A percentile compares a stretch with the other conserved stretches of the same genome.
phyloP scores from a whole-genome alignment of 1,140 invertebrate genomes.

The Linepithema humile region DNA sequence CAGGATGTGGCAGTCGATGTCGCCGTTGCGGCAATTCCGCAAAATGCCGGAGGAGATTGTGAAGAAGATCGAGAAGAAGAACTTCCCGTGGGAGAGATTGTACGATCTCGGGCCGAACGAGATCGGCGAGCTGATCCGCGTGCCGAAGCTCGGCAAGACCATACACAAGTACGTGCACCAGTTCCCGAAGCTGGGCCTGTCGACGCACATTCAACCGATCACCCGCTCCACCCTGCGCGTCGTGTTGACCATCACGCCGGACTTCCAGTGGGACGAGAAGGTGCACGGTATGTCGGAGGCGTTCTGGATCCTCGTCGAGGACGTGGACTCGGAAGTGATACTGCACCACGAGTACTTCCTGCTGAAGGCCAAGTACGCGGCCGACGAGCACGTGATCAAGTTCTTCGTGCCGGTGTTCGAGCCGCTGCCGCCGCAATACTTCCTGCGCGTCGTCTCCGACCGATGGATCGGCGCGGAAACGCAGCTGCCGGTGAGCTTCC shows the following conservation, averaged over 20 bases:
- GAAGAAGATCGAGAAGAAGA: constrained; percentile 99
- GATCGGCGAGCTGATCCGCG: constrained; percentile 97
- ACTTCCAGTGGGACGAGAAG: constrained; percentile 99
- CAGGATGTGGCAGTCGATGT: constrained; percentile 99
- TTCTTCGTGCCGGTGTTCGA: constrained; percentile 99
- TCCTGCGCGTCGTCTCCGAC: constrained; percentile 92
- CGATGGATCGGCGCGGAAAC: constrained; percentile 97
- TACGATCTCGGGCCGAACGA: constrained; percentile 99
- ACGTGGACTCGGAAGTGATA: constrained; percentile 98
- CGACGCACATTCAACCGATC: constrained; percentile 98
- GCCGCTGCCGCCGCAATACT: constrained; percentile 99
- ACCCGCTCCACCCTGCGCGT: constrained; percentile 97
- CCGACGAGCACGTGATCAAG: constrained; percentile 98
- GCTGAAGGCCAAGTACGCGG: constrained; percentile 96
- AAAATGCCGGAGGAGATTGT: constrained; percentile 99
- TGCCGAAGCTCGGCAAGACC: constrained; percentile 98
- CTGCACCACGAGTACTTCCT: constrained; percentile 99
- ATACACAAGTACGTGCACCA: constrained; percentile 99
- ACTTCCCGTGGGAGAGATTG: constrained; percentile 96
- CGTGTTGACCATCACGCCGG: constrained; percentile 99
- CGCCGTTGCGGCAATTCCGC: constrained; percentile 97
- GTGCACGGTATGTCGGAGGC: constrained; percentile 97
- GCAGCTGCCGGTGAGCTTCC: constrained; percentile 98
- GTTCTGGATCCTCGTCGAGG: constrained; percentile 99
- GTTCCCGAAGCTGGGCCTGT: constrained; percentile 97